A percentile compares a stretch with the other conserved stretches of the same genome.
Evolutionary conservation across 1,140 invertebrate genomes (phyloP).

Genomic region (Matsumurasca onukii): DNA sequence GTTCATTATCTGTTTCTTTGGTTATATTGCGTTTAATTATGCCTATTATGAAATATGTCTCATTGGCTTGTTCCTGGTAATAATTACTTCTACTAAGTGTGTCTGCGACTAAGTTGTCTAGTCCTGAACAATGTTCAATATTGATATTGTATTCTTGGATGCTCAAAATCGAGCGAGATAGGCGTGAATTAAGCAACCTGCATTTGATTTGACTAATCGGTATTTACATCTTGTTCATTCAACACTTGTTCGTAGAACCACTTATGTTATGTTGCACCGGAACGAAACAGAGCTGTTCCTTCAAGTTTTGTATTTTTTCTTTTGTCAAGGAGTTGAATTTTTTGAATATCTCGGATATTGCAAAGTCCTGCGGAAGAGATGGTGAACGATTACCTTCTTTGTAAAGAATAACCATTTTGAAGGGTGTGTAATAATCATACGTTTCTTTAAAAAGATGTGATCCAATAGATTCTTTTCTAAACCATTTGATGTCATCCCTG

Average conservation of each 20-base stretch:
- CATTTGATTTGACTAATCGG: no score
- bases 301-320: constrained; percentile 28
- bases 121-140: no score
- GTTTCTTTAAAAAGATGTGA: constrained; percentile 31
- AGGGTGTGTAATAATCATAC: constrained; percentile 28
- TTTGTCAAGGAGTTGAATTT: no score
- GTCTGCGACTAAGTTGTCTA: no score
- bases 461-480: constrained; percentile 30
- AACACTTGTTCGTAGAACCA: constrained; percentile 31
- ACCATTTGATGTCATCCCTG: constrained; percentile 33
- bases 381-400: background rate
- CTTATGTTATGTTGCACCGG: constrained; percentile 15
- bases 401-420: constrained; percentile 26
- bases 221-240: background rate
- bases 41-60: no score
- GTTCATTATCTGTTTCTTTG: no score
- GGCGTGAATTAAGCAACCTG: no score
- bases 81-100: no score
- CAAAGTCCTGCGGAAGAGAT: constrained; percentile 13
- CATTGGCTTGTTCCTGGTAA: no score
- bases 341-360: background rate
- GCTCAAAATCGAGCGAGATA: no score
- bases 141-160: no score
- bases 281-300: constrained; percentile 16
- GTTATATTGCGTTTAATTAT: no score